phyloP scores from a whole-genome alignment of 2,888 invertebrate species.

The Eristalinus aeneus region DNA sequence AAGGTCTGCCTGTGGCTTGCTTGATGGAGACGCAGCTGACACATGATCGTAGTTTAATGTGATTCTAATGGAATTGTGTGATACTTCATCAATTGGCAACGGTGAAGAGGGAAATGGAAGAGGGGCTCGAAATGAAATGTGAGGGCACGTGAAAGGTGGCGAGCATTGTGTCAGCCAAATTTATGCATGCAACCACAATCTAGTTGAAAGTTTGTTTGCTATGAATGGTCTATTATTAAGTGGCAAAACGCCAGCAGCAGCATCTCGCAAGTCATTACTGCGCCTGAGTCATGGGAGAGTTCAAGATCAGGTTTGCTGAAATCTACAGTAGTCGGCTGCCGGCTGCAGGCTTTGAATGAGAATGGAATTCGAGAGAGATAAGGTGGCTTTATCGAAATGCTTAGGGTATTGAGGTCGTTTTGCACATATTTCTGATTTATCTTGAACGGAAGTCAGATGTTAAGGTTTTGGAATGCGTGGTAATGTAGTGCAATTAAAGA shows the following conservation, averaged over 20 bases:
- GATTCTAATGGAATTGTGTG: constrained; percentile 33
- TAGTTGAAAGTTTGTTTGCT: background rate
- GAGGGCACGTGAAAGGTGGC: background rate
- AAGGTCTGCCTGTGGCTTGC: background rate
- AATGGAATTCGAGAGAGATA: background rate
- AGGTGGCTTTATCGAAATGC: background rate
- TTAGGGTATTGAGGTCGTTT: background rate
- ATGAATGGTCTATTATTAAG: background rate
- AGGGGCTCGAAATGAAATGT: background rate
- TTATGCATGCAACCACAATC: background rate
- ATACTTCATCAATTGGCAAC: background rate
- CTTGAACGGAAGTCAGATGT: background rate
- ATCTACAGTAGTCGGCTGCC: background rate
- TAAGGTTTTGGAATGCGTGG: too few species aligned
- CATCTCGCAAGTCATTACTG: background rate
- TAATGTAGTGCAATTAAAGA: too few species aligned
- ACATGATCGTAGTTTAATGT: constrained; percentile 13
- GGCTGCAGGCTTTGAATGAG: background rate
- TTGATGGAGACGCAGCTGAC: background rate
- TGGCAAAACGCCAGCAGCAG: background rate
- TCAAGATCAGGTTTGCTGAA: background rate
- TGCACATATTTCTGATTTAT: background rate
- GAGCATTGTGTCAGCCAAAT: background rate
- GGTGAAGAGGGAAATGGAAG: background rate
- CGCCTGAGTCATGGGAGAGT: background rate